These are phyloP conservation scores for Lasioglossum calceatum DNA, from an alignment of 2,888 invertebrate species.

Conservation along the genomic window DNA sequence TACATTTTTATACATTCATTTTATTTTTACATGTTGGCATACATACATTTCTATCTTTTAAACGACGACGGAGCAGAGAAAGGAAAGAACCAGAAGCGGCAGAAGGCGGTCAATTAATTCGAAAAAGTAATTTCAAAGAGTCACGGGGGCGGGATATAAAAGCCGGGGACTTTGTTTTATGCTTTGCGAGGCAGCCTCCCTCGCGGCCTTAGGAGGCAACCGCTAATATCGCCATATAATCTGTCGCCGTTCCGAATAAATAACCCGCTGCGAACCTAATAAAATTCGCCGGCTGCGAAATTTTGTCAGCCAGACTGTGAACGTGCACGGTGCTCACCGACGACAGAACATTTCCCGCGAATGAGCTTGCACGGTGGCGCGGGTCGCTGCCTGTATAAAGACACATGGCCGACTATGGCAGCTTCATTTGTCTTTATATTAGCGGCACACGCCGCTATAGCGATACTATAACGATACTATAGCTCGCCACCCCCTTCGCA, in stretches of 20 bases:
- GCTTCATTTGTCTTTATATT: slow-evolving; percentile 83
- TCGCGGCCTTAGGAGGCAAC: slow-evolving; percentile 25
- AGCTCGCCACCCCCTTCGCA: slow-evolving; percentile 25
- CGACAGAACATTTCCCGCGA: slow-evolving; percentile 70
- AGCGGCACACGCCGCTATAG: slow-evolving; percentile 67
- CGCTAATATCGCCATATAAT: slow-evolving; percentile 76
- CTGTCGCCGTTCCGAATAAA: slow-evolving; percentile 77
- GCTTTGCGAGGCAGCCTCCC: slow-evolving; percentile 23
- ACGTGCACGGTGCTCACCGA: neutral
- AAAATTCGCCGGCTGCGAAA: slow-evolving; percentile 72
- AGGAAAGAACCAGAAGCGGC: neutral
- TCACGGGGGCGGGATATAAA: slow-evolving; percentile 22
- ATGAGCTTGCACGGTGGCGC: slow-evolving; percentile 62
- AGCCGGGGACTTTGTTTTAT: slow-evolving; percentile 39
- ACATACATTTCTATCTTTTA: neutral
- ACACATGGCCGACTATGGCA: slow-evolving; percentile 75
- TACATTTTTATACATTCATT: too few species aligned
- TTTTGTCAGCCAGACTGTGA: slow-evolving; percentile 65
- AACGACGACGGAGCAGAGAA: neutral
- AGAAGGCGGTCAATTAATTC: slow-evolving; percentile 12
- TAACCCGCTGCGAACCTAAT: slow-evolving; percentile 76
- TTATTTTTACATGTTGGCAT: neutral
- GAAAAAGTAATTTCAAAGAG: slow-evolving; percentile 20
- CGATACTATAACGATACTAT: slow-evolving; percentile 41
- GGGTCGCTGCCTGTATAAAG: slow-evolving; percentile 77